Base-by-base conservation (phyloP, 1,140 invertebrate species). In the Lerema accius region DNA sequence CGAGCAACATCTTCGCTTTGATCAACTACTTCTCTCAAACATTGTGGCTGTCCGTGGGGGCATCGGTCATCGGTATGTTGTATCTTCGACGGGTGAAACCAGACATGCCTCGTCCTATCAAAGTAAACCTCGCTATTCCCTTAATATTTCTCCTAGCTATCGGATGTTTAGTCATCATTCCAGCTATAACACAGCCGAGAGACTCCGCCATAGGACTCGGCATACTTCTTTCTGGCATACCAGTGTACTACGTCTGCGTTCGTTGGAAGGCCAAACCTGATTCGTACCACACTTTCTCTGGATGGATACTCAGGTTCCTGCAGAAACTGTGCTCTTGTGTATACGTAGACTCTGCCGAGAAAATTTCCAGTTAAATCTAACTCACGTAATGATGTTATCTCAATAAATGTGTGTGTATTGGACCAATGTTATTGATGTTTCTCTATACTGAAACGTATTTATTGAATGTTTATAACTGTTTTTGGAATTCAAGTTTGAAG, bases 241-340 rank as follows among this genome's bases (percentile, higher is more conserved):
- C 98, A 0, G 95, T 99, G 1, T 99, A 99, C 86, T 94, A 95
- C 42, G 63, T 98, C 0, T 98, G 97, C 69, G 96, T 99, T 14
- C 92, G 93, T 60, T 98, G 97, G 96, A 93, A 96, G 78, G 94
- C 93, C 15, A 98, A 98, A 84, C 92, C 92, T 0, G 62, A 82
- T 11, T 69, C 72, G 7, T 92, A 91, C 63, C 69, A 91, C 48
- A 63, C 53, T 5, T 71, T 82, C 59, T 91, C 89, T 0, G 81
- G 71, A 26, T 76, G 74, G 48, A 56, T 91, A 6, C 76, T 92
- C 35, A 84, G 83, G 63, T 88, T 90, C 73, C 65, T 92, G 17
- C 92, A 93, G 67, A 90, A 89, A 70, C 45, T 91, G 7, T 89
- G 92, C 62, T 84, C 86, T 5, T 91, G 89, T 67, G 84, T 84